These are phyloP conservation scores for Drosophila littoralis DNA, from an alignment of 1,140 invertebrate genomes.

Conservation along the genomic window DNA sequence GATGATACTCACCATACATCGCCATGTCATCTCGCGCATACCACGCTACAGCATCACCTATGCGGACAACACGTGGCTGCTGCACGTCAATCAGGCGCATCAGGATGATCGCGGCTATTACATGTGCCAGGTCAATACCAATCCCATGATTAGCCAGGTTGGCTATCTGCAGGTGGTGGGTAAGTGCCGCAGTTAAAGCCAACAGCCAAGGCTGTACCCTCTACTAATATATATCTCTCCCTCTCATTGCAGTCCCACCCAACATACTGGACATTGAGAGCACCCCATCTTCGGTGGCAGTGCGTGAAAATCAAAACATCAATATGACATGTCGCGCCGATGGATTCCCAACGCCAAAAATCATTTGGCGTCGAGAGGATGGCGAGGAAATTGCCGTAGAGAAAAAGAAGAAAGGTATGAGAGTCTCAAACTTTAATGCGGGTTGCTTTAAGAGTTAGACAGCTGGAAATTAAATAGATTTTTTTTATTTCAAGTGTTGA, in stretches of 20 bases:
- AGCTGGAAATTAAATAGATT: not conserved
- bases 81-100: conserved; percentile 94
- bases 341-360: conserved; percentile 93
- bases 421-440: not conserved
- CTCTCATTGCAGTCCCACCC: conserved; percentile 89
- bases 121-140: conserved; percentile 98
- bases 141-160: conserved; percentile 97
- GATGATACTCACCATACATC: conserved; percentile 96
- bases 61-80: conserved; percentile 95
- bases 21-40: conserved; percentile 94
- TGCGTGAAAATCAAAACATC: conserved; percentile 95
- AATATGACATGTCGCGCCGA: conserved; percentile 95
- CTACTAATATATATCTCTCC: not conserved
- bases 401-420: conserved; percentile 91
- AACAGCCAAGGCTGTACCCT: not conserved
- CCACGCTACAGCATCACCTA: conserved; percentile 94
- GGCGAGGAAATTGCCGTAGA: conserved; percentile 92
- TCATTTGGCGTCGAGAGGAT: conserved; percentile 96
- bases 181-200: conserved; percentile 85
- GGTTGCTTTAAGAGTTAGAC: conserved; percentile 2
- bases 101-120: conserved; percentile 95
- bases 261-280: conserved; percentile 94
- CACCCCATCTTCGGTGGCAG: conserved; percentile 93
- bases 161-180: conserved; percentile 97
- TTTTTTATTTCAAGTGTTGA: not conserved